phyloP scores from a whole-genome alignment of 2,888 invertebrate genomes.

The Dinocampus coccinellae region DNA sequence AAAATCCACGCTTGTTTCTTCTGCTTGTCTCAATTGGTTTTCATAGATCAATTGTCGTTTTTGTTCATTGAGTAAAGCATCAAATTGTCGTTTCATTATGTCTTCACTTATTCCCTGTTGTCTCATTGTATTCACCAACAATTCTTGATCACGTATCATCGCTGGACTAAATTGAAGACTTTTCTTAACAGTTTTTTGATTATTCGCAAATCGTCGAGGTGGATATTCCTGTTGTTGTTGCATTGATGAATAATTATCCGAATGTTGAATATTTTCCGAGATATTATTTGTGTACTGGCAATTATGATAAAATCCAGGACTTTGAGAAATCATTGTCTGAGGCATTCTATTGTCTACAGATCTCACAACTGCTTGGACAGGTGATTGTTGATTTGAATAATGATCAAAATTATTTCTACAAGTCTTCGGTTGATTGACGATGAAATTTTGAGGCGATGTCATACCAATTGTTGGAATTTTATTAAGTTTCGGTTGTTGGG shows the following conservation, averaged over 20 bases:
- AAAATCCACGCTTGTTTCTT: neutral
- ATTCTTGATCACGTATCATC: conserved; percentile 62
- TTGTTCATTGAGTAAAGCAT: conserved; percentile 58
- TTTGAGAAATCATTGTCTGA: neutral
- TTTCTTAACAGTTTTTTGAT: conserved; percentile 32
- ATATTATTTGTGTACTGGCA: neutral
- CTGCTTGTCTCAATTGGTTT: conserved; percentile 35
- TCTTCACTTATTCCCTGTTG: conserved; percentile 59
- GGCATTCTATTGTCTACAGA: neutral
- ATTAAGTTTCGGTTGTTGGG: neutral
- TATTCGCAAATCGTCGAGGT: neutral
- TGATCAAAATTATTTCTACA: neutral
- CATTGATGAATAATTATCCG: neutral
- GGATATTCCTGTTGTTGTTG: conserved; percentile 20
- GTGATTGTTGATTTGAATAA: neutral
- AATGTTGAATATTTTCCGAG: neutral
- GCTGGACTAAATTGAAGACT: conserved; percentile 50
- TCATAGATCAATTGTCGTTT: conserved; percentile 52
- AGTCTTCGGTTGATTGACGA: conserved; percentile 37
- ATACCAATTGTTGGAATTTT: conserved; percentile 38
- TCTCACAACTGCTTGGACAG: neutral
- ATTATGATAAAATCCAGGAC: neutral
- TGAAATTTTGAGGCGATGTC: conserved; percentile 50
- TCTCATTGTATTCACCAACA: conserved; percentile 54
- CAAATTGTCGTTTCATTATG: conserved; percentile 60